Percentiles rank a stretch among this genome's conserved stretches.
Conservation (phyloP, 2,113 vertebrate genomes). For the Lagopus muta region DNA sequence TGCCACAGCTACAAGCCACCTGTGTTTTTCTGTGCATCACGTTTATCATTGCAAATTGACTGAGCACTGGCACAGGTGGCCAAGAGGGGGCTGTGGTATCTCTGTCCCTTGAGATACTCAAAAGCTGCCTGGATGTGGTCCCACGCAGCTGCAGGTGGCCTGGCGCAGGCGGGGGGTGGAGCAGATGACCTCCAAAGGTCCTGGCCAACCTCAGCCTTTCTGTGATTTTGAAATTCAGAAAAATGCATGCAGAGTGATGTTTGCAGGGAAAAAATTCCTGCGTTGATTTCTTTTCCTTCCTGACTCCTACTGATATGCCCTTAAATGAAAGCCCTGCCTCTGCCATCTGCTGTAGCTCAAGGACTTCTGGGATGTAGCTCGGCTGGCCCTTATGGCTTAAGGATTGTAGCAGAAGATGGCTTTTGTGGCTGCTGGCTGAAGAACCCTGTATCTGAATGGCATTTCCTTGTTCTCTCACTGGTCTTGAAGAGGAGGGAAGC, state of each 20-base stretch:
- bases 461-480: constrained; percentile 38
- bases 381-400: not conserved
- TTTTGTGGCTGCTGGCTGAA: constrained; percentile 35
- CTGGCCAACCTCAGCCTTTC: not conserved
- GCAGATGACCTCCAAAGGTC: not conserved
- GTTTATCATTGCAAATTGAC: not conserved
- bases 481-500: constrained; percentile 42
- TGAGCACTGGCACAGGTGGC: not conserved
- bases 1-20: not conserved
- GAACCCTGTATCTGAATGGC: constrained; percentile 6
- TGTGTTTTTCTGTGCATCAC: not conserved
- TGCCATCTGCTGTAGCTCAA: constrained; percentile 10
- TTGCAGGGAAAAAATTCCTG: not conserved
- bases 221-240: not conserved
- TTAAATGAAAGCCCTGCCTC: not conserved
- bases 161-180: not conserved
- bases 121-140: not conserved
- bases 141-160: not conserved
- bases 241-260: not conserved
- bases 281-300: not conserved
- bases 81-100: not conserved
- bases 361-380: not conserved
- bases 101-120: not conserved
- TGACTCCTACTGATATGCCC: not conserved
- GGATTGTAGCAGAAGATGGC: constrained; percentile 12